These are phyloP conservation scores for Harlomillsia oculata DNA, from an alignment of 1,140 invertebrate species.

Conservation along the genomic window DNA sequence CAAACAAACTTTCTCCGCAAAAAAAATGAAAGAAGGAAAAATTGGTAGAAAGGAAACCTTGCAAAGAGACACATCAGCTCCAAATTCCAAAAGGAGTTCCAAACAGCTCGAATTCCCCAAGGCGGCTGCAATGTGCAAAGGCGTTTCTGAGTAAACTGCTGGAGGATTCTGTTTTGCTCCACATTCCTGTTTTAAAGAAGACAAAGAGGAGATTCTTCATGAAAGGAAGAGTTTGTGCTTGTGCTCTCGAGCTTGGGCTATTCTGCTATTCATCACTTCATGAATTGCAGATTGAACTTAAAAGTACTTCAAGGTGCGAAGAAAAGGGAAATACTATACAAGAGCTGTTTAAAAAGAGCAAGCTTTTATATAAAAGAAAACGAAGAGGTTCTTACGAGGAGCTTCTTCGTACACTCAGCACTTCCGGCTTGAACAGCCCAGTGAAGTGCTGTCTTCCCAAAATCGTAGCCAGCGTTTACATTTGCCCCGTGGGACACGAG, in stretches of 20 bases:
- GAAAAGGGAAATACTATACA: too few relatives aligned
- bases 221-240: neutral
- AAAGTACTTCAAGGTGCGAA: too few relatives aligned
- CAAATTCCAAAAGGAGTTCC: conserved; percentile 56
- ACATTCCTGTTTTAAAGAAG: conserved; percentile 9
- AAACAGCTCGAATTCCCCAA: conserved; percentile 55
- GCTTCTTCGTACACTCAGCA: conserved; percentile 27
- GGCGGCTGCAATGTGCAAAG: conserved; percentile 59
- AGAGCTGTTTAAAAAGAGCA: too few relatives aligned
- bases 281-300: too few relatives aligned
- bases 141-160: conserved; percentile 52
- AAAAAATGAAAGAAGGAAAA: neutral
- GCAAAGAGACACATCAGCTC: conserved; percentile 56
- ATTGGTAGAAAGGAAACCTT: conserved; percentile 10
- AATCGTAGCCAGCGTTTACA: conserved; percentile 29
- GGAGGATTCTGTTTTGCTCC: conserved; percentile 34
- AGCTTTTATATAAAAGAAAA: too few relatives aligned
- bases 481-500: conserved; percentile 28
- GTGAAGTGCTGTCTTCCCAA: conserved; percentile 26
- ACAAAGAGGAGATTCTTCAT: too few relatives aligned
- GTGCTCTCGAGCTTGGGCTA: neutral
- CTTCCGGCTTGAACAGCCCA: conserved; percentile 27
- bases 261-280: too few relatives aligned
- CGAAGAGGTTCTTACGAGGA: too few relatives aligned
- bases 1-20: neutral